These are phyloP conservation scores for Rhabdornis inornatus DNA, from an alignment of 2,113 vertebrate genomes.

Conservation along the genomic window DNA sequence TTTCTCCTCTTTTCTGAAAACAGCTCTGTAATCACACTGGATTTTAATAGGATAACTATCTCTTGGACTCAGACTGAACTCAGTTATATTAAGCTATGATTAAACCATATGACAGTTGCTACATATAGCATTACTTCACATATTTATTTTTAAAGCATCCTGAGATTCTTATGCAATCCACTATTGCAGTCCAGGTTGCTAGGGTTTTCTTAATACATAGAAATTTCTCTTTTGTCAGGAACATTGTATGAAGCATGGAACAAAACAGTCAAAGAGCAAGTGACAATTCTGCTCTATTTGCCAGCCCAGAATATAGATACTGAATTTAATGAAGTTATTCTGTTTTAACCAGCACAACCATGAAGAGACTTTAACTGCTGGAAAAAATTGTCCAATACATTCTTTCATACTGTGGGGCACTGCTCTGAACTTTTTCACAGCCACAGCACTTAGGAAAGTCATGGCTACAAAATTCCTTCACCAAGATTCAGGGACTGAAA, in stretches of 20 bases:
- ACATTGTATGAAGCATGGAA: not conserved
- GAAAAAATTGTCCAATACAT: not conserved
- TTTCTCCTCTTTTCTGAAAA: constrained; percentile 18
- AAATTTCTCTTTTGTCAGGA: not conserved
- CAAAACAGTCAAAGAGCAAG: not conserved
- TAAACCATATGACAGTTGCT: constrained; percentile 6
- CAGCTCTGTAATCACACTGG: constrained; percentile 49
- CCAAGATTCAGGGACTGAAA: not conserved
- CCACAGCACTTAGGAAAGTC: not conserved
- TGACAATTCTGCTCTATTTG: not conserved
- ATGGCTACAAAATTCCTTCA: not conserved
- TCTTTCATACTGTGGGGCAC: not conserved
- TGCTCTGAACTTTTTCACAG: not conserved
- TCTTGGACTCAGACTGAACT: constrained; percentile 45
- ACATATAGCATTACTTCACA: constrained; percentile 24
- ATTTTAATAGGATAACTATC: constrained; percentile 59
- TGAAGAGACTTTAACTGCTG: not conserved
- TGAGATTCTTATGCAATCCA: not conserved
- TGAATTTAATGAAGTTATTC: not conserved
- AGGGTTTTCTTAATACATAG: not conserved
- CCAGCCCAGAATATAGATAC: not conserved
- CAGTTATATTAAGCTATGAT: constrained; percentile 12
- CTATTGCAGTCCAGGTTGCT: not conserved
- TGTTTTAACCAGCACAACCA: not conserved
- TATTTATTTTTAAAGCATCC: constrained; percentile 13